Evolutionary conservation across 2,797 vertebrate species (phyloP), one percentile per base, ranked within the genome.

Genomic region (Galaxias olidus): DNA sequence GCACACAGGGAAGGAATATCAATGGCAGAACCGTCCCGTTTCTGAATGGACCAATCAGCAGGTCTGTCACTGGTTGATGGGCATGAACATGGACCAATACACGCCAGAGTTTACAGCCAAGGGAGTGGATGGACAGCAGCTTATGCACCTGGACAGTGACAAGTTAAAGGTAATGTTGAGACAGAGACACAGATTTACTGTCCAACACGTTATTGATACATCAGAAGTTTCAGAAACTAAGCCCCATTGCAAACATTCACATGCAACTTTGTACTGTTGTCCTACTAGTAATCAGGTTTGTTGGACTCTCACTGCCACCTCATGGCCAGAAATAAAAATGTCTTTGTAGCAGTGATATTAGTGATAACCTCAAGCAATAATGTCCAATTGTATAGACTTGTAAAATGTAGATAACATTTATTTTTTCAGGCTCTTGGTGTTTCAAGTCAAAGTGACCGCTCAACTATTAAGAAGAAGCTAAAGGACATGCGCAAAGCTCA

Each of bases 81-180:
- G 95, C 73, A 93, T 95, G 92, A 96, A 95, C 69, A 92, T 96
- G 93, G 96, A 97, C 81, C 95, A 95, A 65, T 94, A 93, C 62
- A 94, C 93, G 19, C 63, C 87, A 0, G 93, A 95, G 72, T 95
- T 97, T 81, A 95, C 91, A 4, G 77, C 91, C 17, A 94, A 92
- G 76, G 92, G 89, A 8, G 71, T 94, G 61, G 92, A 96, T 9
- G 93, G 95, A 15, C 92, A 91, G 72, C 94, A 95, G 79, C 80
- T 95, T 58, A 87, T 96, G 83, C 84, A 91, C 30, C 84, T 95
- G 7, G 93, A 96, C 90, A 96, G 94, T 46, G 94, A 96, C 52
- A 93, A 90, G 83, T 70, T 96, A 55, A 96, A 97, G 93, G 95
- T 94, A 81, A 68, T 66, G 18, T n/a, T n/a, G 9, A 18, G 17